These are phyloP conservation scores for Cheirogaleus major DNA, from an alignment of 2,797 vertebrate species.

Conservation along the genomic window DNA sequence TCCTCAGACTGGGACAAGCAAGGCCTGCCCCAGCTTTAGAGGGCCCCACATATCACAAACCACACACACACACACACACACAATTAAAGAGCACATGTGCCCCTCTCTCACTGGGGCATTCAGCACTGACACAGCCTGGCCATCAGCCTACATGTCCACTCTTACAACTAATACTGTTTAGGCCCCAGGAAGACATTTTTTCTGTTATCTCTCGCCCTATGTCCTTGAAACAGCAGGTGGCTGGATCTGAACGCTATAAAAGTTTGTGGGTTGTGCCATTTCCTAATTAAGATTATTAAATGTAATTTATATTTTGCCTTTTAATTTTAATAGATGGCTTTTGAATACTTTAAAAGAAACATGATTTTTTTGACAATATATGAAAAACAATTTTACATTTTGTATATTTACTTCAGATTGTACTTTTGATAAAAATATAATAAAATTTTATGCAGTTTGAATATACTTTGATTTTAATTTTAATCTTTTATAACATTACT, in stretches of 20 bases:
- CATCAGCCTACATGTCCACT: not conserved
- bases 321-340: constrained; percentile 42
- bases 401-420: constrained; percentile 4
- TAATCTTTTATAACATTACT: not conserved
- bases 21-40: not conserved
- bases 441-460: not conserved
- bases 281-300: not conserved
- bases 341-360: constrained; percentile 17
- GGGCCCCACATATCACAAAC: not conserved
- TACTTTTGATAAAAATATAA: constrained; percentile 31
- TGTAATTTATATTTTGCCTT: constrained; percentile 17
- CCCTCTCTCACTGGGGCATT: not conserved
- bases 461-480: not conserved
- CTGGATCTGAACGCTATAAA: not conserved
- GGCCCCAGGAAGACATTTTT: not conserved
- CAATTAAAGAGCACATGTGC: not conserved
- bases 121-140: not conserved
- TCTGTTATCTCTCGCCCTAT: not conserved
- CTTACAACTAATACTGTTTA: not conserved
- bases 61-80: no score
- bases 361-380: not conserved
- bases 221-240: not conserved
- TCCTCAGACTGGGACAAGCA: not conserved
- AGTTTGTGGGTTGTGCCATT: not conserved
- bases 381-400: constrained; percentile 16